Evolutionary conservation across 2,888 invertebrate genomes (phyloP).

Genomic region (Andrena hattorfiana): DNA sequence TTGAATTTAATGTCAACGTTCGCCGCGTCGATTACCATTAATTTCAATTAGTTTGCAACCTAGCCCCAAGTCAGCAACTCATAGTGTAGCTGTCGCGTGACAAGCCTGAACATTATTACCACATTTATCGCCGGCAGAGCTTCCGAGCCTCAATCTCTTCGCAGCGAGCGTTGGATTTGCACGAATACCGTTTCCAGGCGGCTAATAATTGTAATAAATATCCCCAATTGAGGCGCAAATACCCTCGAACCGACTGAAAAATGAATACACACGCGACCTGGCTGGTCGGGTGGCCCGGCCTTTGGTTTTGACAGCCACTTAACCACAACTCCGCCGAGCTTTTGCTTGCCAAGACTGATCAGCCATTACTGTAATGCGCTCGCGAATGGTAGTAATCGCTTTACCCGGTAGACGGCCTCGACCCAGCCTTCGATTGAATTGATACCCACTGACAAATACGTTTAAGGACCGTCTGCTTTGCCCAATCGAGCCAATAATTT

Average conservation of each 20-base stretch:
- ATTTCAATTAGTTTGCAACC: constrained; percentile 9
- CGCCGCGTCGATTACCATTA: constrained; percentile 20
- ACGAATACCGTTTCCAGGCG: background rate
- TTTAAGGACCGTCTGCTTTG: constrained; percentile 34
- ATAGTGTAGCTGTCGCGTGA: background rate
- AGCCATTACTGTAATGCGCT: constrained; percentile 54
- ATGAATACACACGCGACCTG: constrained; percentile 1
- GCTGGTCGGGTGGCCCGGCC: background rate
- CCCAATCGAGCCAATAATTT: constrained; percentile 46
- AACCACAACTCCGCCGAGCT: constrained; percentile 29
- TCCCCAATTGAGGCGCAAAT: background rate
- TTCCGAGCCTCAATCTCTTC: background rate
- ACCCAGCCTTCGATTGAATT: constrained; percentile 39
- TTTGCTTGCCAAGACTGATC: constrained; percentile 46
- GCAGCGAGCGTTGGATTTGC: background rate
- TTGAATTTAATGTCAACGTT: constrained; percentile 28
- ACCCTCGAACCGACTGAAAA: constrained; percentile 10
- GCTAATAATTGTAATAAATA: background rate
- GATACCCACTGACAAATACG: constrained; percentile 47
- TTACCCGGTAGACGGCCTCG: constrained; percentile 16
- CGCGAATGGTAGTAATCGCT: constrained; percentile 49
- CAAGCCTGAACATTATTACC: constrained; percentile 5
- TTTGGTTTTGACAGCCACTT: constrained; percentile 53
- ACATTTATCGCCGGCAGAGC: background rate
- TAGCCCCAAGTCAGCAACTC: background rate